Evolutionary conservation across 2,797 vertebrate genomes (phyloP).

Genomic region (Oryzias dopingdopingensis): DNA sequence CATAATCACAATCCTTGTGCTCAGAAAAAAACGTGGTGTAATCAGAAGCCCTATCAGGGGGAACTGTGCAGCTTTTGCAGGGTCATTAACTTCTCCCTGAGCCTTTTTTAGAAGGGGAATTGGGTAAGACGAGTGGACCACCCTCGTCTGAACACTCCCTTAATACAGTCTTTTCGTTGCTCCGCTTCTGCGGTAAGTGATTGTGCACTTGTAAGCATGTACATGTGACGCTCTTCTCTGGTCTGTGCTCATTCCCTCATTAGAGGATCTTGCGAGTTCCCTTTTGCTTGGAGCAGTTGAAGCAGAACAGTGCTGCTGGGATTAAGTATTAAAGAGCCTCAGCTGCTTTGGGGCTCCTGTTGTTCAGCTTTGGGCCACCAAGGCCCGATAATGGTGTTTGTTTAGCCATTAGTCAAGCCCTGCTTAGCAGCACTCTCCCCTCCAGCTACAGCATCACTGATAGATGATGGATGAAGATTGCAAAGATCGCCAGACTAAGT

Average conservation of each 20-base stretch:
- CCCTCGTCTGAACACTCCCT: slow-evolving; percentile 26
- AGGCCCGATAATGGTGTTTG: slow-evolving; percentile 79
- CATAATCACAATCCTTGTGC: slow-evolving; percentile 30
- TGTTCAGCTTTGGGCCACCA: slow-evolving; percentile 62
- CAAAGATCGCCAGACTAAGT: slow-evolving; percentile 39
- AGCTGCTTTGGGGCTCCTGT: slow-evolving; percentile 64
- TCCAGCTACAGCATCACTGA: slow-evolving; percentile 49
- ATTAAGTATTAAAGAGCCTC: slow-evolving; percentile 72
- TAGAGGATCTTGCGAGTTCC: slow-evolving; percentile 39
- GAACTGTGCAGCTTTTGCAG: slow-evolving; percentile 54
- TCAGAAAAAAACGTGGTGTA: slow-evolving; percentile 51
- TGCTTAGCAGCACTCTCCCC: slow-evolving; percentile 65
- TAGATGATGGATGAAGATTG: slow-evolving; percentile 64
- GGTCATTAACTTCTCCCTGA: slow-evolving; percentile 69
- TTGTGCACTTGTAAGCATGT: slow-evolving; percentile 28
- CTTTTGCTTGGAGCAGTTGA: slow-evolving; percentile 38
- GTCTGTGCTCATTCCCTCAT: slow-evolving; percentile 46
- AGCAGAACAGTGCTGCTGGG: slow-evolving; percentile 53
- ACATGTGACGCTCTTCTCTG: slow-evolving; percentile 12
- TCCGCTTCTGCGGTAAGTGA: slow-evolving; percentile 26
- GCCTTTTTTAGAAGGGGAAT: slow-evolving; percentile 51
- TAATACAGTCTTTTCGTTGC: slow-evolving; percentile 28
- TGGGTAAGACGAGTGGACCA: slow-evolving; percentile 47
- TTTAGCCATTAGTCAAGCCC: slow-evolving; percentile 79
- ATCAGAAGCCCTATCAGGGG: slow-evolving; percentile 60